Base-by-base conservation (phyloP, 2,113 vertebrate genomes). In the Prionailurus bengalensis region DNA sequence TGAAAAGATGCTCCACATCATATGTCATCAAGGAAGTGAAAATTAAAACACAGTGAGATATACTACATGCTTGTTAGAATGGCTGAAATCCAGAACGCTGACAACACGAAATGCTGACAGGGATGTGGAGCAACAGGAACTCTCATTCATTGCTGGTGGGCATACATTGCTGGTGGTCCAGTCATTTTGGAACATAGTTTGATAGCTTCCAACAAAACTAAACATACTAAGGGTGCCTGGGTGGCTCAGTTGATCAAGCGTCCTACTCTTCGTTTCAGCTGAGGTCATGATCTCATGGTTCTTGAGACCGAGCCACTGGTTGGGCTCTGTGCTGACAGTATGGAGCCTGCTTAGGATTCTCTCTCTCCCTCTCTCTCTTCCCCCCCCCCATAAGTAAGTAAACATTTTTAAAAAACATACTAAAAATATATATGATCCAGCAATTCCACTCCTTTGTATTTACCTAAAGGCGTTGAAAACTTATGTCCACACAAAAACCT, bases 81-180 rank as follows among this genome's bases (percentile, higher is more conserved):
- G 81, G 5, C 29, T 66, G 66, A 92, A 94, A 86, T 82, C 53
- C 61, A 85, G 51, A 97, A 95, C 36, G 61, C 3, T 73, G 68
- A 73, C 11, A 94, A 51, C 21, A 94, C 14, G 39, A 92, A 90
- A 95, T 90, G 61, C 80, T 92, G 73, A n/a, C 19, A 19, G 86
- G 19, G 23, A 66, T n/a, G 23, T 74, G 29, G 36, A 92, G 4
- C 39, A 79, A 93, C 45, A 95, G 68, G 39, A 89, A 85, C 36
- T 55, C 42, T 55, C 51, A 25, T 74, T 85, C 55, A 33, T 45
- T 81, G 23, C 17, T 90, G 11, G 21, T 36, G 23, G 10, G 16
- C 48, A 73, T 45, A 25, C 33, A 85, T 87, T 45, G 45, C 45
- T 45, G 93, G 71, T 53, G 19, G n/a, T 79, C 23, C 2, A 36